Conservation (phyloP, 2,797 vertebrate species). For the Galagoides demidoff region DNA sequence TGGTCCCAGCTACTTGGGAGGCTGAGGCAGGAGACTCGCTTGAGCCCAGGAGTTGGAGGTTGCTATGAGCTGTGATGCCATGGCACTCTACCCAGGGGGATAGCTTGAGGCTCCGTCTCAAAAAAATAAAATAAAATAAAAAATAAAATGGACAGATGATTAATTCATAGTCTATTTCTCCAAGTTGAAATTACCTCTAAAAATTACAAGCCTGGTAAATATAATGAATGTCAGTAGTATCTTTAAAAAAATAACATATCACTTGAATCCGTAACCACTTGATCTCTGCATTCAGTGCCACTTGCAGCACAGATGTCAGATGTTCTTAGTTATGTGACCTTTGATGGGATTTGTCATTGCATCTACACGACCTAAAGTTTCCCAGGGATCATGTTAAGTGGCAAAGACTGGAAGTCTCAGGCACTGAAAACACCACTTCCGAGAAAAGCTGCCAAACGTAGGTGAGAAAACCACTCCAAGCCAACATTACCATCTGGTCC, state of each 20-base stretch:
- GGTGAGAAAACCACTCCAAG: conserved; percentile 72
- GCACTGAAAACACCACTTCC: conserved; percentile 38
- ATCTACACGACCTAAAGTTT: conserved; percentile 54
- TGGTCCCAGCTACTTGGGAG: too few relatives aligned
- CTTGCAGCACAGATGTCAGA: conserved; percentile 68
- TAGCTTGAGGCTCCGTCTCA: too few relatives aligned
- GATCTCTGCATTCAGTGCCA: not conserved
- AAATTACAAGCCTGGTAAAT: conserved; percentile 28
- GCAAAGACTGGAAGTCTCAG: conserved; percentile 56
- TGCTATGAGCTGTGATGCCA: too few relatives aligned
- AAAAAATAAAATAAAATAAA: too few relatives aligned
- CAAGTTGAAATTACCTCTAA: conserved; percentile 20
- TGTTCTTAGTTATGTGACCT: conserved; percentile 40
- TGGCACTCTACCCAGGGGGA: too few relatives aligned
- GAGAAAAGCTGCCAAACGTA: conserved; percentile 66
- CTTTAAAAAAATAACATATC: conserved; percentile 10
- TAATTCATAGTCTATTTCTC: conserved; percentile 16
- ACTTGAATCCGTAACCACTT: not conserved
- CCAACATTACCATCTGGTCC: conserved; percentile 77
- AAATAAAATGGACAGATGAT: not conserved
- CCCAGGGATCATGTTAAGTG: conserved; percentile 28
- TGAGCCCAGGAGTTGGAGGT: too few relatives aligned
- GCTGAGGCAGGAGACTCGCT: too few relatives aligned
- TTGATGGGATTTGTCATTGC: conserved; percentile 42
- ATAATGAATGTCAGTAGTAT: not conserved